Evolutionary conservation across 2,888 invertebrate genomes (phyloP), one percentile per base, ranked within the genome.

Genomic region (Dysmachus trigonus): DNA sequence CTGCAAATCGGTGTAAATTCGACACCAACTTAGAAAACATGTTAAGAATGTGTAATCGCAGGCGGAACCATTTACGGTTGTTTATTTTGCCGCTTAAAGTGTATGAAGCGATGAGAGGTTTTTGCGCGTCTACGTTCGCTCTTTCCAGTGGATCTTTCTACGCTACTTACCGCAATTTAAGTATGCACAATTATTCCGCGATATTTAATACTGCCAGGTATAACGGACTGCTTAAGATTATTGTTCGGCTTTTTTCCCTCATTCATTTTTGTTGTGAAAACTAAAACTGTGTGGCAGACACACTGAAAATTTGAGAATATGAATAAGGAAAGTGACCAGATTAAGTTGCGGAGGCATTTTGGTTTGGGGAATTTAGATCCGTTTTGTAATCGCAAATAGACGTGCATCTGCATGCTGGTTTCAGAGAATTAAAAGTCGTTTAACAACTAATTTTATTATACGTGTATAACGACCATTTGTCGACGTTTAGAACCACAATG

Each of bases 171-270:
- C 30, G 51, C 30, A 47, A 62, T 62, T 62, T 62, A 51, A 38
- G 27, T 51, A 38, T 51, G 33, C 7, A 30, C 47, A 51, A 30
- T 30, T 38, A 30, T 51, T 79, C 47, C 41, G 13, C n/a, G 79
- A 47, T 47, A 79, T 79, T 79, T 47, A 79, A 79, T 79, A 79
- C 62, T 62, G 8, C 4, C n/a, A 4, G 74, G n/a, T 62, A 22
- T 76, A 76, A 31, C 18, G 76, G 76, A 13, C 33, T 76, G 22
- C 35, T 38, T 27, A 27, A 1, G 27, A 35, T 76, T 41, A 35
- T 38, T n/a, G 22, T 38, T 76, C 76, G 10, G 38, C 18, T 8
- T 15, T 73, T 35, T 33, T 74, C 22, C 22, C n/a, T 74, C 22
- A 76, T 76, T 76, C 76, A 76, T 76, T 76, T 18, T 38, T 22